Evolutionary conservation across 2,888 invertebrate genomes (phyloP), one percentile per base, ranked within the genome.

Genomic region (Netelia fuscicornis): DNA sequence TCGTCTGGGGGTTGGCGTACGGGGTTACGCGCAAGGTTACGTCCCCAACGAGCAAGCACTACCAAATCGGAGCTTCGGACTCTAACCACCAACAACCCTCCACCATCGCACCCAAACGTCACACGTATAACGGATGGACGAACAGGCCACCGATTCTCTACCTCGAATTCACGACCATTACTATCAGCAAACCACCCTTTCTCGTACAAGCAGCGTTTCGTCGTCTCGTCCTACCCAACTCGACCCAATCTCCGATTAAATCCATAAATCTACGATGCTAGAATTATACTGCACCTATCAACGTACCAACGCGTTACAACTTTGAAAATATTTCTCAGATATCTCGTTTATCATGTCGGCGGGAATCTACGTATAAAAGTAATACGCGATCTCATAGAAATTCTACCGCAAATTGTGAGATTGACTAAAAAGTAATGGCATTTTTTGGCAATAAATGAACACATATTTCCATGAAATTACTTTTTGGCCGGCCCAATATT

Each of bases 31-130:
- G 82, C 75, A 85, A 85, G 79, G 85, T 85, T 83, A 79, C 85
- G 82, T 82, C 85, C 84, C 85, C 85, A 79, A 83, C 82, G 75
- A 85, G 79, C 85, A 83, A 80, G 85, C 85, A 76, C 83, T 83
- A 77, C 79, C 85, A 84, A 84, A 84, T 83, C 81, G 81, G 77
- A 84, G 78, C 74, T 71, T 62, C 81, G 75, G 52, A 81, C 83
- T 82, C 78, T 68, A 76, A 81, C 77, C 52, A 62, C 77, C 52
- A 62, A 71, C 77, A 78, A 64, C 67, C 60, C 81, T 58, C 77
- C 64, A 67, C 72, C 58, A 64, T 44, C 52, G 60, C 72, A 13
- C 78, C 70, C 48, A 13, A 67, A 67, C 74, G 44, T 56, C 37
- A 65, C 65, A 64, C 56, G 48, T 71, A 70, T 10, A 71, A 17